These are phyloP conservation scores for Pempheris klunzingeri DNA, from an alignment of 2,797 vertebrate genomes.

Conservation along the genomic window DNA sequence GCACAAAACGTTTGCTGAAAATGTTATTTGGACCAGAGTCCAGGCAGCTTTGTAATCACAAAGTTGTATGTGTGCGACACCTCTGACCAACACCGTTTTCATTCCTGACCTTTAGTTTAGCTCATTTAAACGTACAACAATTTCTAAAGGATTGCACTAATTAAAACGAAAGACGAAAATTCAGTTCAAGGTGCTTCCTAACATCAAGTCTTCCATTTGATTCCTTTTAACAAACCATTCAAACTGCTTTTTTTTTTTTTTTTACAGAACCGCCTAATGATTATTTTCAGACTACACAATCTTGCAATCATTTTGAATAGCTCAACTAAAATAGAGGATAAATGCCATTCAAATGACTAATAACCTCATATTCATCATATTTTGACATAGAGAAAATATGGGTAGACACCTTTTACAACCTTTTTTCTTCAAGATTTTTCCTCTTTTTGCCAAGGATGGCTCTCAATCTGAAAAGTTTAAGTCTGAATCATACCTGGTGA, in stretches of 20 bases:
- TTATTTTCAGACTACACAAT: constrained; percentile 68
- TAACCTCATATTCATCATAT: constrained; percentile 55
- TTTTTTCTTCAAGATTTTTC: constrained; percentile 51
- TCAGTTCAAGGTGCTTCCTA: constrained; percentile 57
- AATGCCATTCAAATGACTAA: constrained; percentile 62
- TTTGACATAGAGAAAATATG: constrained; percentile 50
- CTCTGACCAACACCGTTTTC: constrained; percentile 53
- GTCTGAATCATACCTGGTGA: constrained; percentile 46
- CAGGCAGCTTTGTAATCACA: constrained; percentile 53
- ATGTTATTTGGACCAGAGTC: constrained; percentile 47
- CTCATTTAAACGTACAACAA: constrained; percentile 44
- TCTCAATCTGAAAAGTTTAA: constrained; percentile 65
- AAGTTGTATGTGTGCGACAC: constrained; percentile 32
- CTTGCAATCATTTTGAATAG: constrained; percentile 64
- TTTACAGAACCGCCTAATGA: constrained; percentile 60
- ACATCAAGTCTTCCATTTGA: constrained; percentile 54
- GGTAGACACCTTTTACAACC: constrained; percentile 44
- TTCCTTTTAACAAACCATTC: constrained; percentile 72
- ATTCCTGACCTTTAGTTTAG: constrained; percentile 49
- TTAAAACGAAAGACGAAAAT: constrained; percentile 53
- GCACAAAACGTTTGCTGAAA: constrained; percentile 18
- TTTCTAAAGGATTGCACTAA: constrained; percentile 53
- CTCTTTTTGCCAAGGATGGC: constrained; percentile 21
- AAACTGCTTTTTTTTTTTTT: constrained; percentile 44
- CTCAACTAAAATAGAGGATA: constrained; percentile 60